Evolutionary conservation across 2,113 vertebrate species (phyloP), one percentile per base, ranked within the genome.

Genomic region (Neopipo cinnamomea): DNA sequence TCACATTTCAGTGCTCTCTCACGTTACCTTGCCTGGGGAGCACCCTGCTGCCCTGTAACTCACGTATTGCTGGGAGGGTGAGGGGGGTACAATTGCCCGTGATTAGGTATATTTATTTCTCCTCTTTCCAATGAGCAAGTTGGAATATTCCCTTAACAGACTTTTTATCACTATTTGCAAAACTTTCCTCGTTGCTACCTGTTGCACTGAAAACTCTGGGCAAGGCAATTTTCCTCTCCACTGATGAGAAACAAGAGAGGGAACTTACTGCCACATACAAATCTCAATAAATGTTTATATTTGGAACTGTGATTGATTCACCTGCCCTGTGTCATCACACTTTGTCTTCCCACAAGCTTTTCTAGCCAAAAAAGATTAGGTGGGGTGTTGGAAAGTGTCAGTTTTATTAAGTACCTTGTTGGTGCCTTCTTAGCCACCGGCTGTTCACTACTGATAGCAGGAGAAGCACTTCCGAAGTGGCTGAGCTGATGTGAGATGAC

Each of bases 11-110:
- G 31, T 39, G 52, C 10, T 75, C 39, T 58, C 33, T 61, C 24
- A 8, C 0, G 0, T 47, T 30, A n/a, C 44, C 14, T 39, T 61
- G n/a, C 20, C 19, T 5, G 6, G 41, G 37, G 37, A 83, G 8
- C 25, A 21, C 30, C 12, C 82, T 80, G 19, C 10, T 77, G 23
- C n/a, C 27, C 68, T 44, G 21, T 46, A 85, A 46, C 25, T 79
- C 71, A 37, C 39, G 14, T 22, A 11, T 1, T 65, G 73, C 18
- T 33, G 22, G 33, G 21, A 12, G 13, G 14, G 1, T 9, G 27
- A 6, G 20, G 11, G 4, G 62, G 61, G 24, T 59, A 62, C 6
- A 6, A 11, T 59, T 81, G 22, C 12, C 30, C 6, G 3, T 6
- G 8, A 44, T 49, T 22, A 44, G 17, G 12, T 58, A 5, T 31